phyloP scores from a whole-genome alignment of 2,113 vertebrate genomes.

The Engraulis encrasicolus region DNA sequence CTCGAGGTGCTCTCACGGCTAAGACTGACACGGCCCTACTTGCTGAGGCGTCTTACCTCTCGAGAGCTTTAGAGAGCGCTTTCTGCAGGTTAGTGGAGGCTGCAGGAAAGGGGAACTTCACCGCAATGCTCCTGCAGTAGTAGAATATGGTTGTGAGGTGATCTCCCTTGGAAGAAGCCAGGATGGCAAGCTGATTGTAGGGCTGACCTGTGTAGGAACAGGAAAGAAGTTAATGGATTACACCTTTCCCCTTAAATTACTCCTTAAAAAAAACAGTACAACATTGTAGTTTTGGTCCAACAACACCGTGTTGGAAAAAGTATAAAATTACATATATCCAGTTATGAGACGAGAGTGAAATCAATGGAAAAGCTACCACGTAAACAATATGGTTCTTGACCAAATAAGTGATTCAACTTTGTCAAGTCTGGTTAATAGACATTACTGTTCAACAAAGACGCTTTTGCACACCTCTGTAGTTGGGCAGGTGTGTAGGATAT shows the following conservation, averaged over 20 bases:
- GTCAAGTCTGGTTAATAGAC: no score
- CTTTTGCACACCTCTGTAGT: no score
- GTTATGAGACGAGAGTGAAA: no score
- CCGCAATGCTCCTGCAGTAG: constrained; percentile 99
- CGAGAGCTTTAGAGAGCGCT: constrained; percentile 98
- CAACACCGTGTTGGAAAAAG: no score
- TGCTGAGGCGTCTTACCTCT: constrained; percentile 81
- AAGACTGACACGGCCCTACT: neutral
- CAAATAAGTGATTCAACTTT: no score
- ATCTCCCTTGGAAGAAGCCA: constrained; percentile 98
- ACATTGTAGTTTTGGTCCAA: no score
- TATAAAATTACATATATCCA: no score
- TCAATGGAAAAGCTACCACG: no score
- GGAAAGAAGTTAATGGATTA: constrained; percentile 4
- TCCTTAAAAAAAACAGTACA: neutral
- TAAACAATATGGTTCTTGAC: no score
- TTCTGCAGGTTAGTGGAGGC: constrained; percentile 99
- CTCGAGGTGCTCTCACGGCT: neutral
- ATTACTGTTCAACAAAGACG: no score
- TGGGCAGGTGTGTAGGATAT: no score
- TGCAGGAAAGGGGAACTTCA: constrained; percentile 98
- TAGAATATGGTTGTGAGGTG: constrained; percentile 99
- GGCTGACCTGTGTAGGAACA: constrained; percentile 86
- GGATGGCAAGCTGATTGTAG: constrained; percentile 98
- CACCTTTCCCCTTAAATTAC: no score